A percentile compares a stretch with the other conserved stretches of the same genome.
phyloP scores from a whole-genome alignment of 2,888 invertebrate genomes.

The Troides helena region DNA sequence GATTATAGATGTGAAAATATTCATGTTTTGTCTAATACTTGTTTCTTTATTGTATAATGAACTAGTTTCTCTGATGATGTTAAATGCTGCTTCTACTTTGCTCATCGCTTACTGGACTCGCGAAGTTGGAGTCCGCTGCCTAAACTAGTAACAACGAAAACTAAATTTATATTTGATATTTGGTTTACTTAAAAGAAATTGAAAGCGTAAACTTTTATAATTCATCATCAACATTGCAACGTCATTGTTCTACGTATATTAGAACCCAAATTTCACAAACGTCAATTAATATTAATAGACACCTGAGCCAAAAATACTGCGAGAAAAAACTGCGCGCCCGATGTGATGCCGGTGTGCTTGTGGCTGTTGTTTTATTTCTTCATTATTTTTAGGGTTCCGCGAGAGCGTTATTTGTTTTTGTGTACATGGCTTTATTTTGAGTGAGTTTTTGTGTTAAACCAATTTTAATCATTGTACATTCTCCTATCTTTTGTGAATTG shows the following conservation, averaged over 20 bases:
- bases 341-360: background rate
- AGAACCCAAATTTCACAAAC: slow-evolving; percentile 42
- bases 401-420: slow-evolving; percentile 30
- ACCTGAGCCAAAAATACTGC: slow-evolving; percentile 42
- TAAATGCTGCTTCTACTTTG: too few species aligned
- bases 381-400: slow-evolving; percentile 40
- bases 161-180: slow-evolving; percentile 14
- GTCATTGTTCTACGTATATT: slow-evolving; percentile 46
- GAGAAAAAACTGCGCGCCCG: slow-evolving; percentile 39
- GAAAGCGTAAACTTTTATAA: slow-evolving; percentile 36
- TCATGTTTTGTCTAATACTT: too few species aligned
- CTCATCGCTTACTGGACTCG: too few species aligned
- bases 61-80: too few species aligned
- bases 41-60: too few species aligned
- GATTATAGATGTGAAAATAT: too few species aligned
- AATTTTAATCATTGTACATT: slow-evolving; percentile 28
- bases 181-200: slow-evolving; percentile 36
- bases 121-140: too few species aligned
- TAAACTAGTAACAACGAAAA: slow-evolving; percentile 6
- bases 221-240: slow-evolving; percentile 37
- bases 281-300: slow-evolving; percentile 49
- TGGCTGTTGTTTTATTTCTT: slow-evolving; percentile 38
- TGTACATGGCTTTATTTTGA: slow-evolving; percentile 22
- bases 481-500: slow-evolving; percentile 26
- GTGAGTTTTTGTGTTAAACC: slow-evolving; percentile 25